Base-by-base conservation (phyloP, 2,888 invertebrate genomes). In the Calephelis perditalis region DNA sequence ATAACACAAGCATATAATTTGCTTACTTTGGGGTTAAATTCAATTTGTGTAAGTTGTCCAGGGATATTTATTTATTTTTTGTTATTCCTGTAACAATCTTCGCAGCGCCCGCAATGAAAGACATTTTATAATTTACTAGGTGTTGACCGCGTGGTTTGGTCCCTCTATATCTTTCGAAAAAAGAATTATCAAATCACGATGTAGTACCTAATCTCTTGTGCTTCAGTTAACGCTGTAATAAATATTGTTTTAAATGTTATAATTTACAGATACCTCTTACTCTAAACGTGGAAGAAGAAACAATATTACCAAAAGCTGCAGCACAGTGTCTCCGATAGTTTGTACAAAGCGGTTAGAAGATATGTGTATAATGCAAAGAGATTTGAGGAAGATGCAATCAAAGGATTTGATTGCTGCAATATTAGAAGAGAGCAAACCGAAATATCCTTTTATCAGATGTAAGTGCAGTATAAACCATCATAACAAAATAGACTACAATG, bases 281-380 rank as follows among this genome's bases (percentile, higher is more conserved):
- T 15, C 15, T 2, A 9, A 3, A 11, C 10, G 11, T n/a, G 10
- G 54, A 59, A 40, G 45, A 61, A 56, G 59, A 43, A 44, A 54
- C 46, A 15, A 15, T 5, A 44, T 46, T 55, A 7, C 15, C 8
- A 9, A 36, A 8, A 12, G 46, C 40, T 40, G 8, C 40, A 40
- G 7, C 8, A 5, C 6, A 7, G 1, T 7, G 8, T 40, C 35
- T 36, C 70, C 70, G 11, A 56, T 75, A 6, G 70, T 79, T 3
- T 77, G 73, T 47, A 79, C 78, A 8, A 78, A 72, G 15, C 71
- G 69, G 65, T 64, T 79, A 62, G 75, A 78, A 43, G 71, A 76
- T 12, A 78, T 78, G 78, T 55, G 59, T 7, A 65, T 70, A n/a
- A 65, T 71, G 5, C 65, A 69, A 10, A 40, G 58, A 52, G 60